Evolutionary conservation across 2,888 invertebrate species (phyloP).

Genomic region (Agriopis leucophaearia): DNA sequence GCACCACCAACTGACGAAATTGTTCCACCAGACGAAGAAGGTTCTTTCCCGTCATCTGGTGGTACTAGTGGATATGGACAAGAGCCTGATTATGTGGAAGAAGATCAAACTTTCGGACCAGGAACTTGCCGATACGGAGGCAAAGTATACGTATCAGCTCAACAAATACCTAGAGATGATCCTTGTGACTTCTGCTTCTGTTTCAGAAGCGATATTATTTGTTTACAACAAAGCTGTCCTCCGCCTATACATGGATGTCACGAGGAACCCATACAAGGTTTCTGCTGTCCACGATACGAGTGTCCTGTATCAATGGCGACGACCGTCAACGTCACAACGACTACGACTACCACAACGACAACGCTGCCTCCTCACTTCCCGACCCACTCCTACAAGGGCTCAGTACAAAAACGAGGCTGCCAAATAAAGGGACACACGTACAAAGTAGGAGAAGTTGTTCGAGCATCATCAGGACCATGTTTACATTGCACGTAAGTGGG

Average conservation of each 20-base stretch:
- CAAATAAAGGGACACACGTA: conserved; percentile 94
- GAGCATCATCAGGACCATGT: conserved; percentile 96
- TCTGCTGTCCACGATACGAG: conserved; percentile 97
- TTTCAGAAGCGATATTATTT: conserved; percentile 98
- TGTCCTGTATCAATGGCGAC: conserved; percentile 96
- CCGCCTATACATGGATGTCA: conserved; percentile 97
- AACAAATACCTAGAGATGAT: conserved; percentile 97
- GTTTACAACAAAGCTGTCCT: conserved; percentile 97
- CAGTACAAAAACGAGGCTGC: conserved; percentile 92
- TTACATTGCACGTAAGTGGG: conserved; percentile 96
- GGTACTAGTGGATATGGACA: conserved; percentile 78
- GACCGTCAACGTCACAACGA: conserved; percentile 93
- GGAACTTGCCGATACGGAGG: conserved; percentile 97
- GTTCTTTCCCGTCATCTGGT: conserved; percentile 65
- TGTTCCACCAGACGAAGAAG: conserved; percentile 68
- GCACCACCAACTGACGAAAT: conserved; percentile 69
- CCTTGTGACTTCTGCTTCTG: conserved; percentile 99
- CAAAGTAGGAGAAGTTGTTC: conserved; percentile 94
- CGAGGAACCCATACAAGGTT: conserved; percentile 96
- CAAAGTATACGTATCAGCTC: conserved; percentile 96
- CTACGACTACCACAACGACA: conserved; percentile 94
- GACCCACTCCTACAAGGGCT: conserved; percentile 92
- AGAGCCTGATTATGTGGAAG: conserved; percentile 91
- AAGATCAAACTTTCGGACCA: conserved; percentile 93
- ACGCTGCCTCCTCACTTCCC: conserved; percentile 94